phyloP scores from a whole-genome alignment of 2,888 invertebrate genomes.

The Pterobdella sp. region DNA sequence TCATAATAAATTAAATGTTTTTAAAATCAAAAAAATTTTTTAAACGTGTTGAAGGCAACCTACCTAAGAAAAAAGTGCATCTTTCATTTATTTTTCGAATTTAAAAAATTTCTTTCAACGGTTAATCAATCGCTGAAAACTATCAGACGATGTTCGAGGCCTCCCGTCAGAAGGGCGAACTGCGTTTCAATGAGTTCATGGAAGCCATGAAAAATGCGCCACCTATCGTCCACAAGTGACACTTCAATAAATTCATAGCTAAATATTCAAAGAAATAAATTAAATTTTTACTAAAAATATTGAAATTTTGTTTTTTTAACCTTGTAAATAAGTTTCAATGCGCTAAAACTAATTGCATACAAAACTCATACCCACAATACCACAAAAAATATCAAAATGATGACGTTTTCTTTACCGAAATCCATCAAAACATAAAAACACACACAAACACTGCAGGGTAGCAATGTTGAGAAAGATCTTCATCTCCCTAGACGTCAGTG shows the following conservation, averaged over 20 bases:
- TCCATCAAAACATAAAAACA: background rate
- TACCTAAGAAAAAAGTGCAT: too few relatives aligned
- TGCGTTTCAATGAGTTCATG: constrained; percentile 19
- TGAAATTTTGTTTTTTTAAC: background rate
- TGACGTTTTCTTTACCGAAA: background rate
- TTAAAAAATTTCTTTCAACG: too few relatives aligned
- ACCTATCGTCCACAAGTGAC: constrained; percentile 20
- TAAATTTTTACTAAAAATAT: background rate
- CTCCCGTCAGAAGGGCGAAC: background rate
- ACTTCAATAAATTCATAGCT: background rate
- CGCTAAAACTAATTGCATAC: too few relatives aligned
- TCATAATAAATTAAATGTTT: too few relatives aligned
- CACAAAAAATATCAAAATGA: background rate
- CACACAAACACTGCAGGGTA: background rate
- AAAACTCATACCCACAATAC: background rate
- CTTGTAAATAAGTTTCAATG: background rate
- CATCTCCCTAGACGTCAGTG: constrained; percentile 19
- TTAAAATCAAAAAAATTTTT: too few relatives aligned
- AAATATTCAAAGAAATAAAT: background rate
- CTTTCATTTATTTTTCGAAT: too few relatives aligned
- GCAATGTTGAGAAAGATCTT: constrained; percentile 21
- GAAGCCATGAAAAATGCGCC: constrained; percentile 24
- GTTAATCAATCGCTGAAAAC: too few relatives aligned
- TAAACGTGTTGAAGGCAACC: too few relatives aligned
- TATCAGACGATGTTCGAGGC: constrained; percentile 17